Base-by-base conservation (phyloP, 2,888 invertebrate genomes). In the Vanessa cardui region DNA sequence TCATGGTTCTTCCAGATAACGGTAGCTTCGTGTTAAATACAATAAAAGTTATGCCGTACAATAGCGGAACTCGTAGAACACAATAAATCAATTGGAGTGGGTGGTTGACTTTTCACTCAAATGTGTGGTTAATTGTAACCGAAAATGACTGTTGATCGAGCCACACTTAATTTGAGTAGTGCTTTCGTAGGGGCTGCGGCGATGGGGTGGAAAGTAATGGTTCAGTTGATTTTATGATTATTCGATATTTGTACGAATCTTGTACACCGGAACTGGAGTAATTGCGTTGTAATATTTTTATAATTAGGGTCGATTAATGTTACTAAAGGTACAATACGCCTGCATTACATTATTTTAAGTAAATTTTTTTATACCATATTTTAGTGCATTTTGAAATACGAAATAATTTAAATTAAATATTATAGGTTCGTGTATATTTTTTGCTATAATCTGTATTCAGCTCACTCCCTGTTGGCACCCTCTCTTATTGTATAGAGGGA, bases 51-150 rank as follows among this genome's bases (percentile, higher is more conserved):
- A 81, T 80, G 80, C 78, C 86, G 86, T 85, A 90, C 91, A 92
- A 92, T 91, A 88, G 90, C 90, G 89, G 89, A 86, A 89, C 89
- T 89, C 82, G 83, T 81, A 83, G 85, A 82, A 88, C 85, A 92
- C 92, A 92, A 92, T 92, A 92, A 92, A 92, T 92, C 92, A 92
- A 92, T 92, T 91, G 91, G 89, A 92, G 92, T 92, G 91, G 91
- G 91, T 92, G 92, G 92, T 92, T 92, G 92, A 92, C 92, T 92
- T 92, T 92, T 92, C 90, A 92, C 91, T 92, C 92, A 90, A 92
- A 92, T 89, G 92, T 91, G 92, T 90, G 90, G 92, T 92, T 92
- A 92, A 92, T 92, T 92, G 92, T 92, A 92, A 91, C 92, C 91
- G 90, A 92, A 92, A 92, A 92, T 92, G 90, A 92, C 89, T 92